Conservation (phyloP, 2,113 vertebrate genomes). For the Bufo gargarizans region DNA sequence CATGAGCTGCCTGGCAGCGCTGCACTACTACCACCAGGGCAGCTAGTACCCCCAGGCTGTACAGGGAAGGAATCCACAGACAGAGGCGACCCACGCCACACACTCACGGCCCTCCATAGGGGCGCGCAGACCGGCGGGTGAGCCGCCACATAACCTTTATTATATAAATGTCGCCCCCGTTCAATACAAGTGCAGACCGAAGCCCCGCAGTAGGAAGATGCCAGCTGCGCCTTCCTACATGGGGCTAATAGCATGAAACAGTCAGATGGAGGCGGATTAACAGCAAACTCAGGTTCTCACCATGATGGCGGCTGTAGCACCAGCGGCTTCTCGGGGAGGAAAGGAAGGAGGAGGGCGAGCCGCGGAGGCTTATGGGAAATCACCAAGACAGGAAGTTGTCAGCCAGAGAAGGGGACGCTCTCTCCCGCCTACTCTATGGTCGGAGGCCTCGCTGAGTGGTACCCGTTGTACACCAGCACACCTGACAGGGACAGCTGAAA, state of each 20-base stretch:
- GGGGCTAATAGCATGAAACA: accelerated
- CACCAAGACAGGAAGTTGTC: neutral
- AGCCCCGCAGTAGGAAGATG: neutral
- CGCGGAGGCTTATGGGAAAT: constrained; percentile 57
- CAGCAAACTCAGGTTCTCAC: constrained; percentile 3
- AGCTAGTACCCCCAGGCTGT: too few species aligned
- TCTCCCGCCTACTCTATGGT: neutral
- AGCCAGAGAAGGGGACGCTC: neutral
- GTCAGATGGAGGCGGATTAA: constrained; percentile 58
- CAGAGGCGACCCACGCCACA: too few species aligned
- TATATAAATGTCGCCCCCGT: neutral
- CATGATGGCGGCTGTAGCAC: constrained; percentile 50
- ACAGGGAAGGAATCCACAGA: too few species aligned
- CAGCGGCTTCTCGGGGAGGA: constrained; percentile 53
- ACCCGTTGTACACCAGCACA: too few species aligned
- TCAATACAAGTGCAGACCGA: neutral
- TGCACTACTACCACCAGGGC: too few species aligned
- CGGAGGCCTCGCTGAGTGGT: neutral
- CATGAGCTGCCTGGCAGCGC: too few species aligned
- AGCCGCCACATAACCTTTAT: neutral
- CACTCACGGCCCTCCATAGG: too few species aligned
- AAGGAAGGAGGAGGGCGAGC: constrained; percentile 27
- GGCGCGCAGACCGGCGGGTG: neutral
- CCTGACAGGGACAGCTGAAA: too few species aligned
- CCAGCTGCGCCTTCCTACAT: accelerated